Evolutionary conservation across 2,797 vertebrate species (phyloP), one percentile per base, ranked within the genome.

Genomic region (Cossypha niveicapilla): DNA sequence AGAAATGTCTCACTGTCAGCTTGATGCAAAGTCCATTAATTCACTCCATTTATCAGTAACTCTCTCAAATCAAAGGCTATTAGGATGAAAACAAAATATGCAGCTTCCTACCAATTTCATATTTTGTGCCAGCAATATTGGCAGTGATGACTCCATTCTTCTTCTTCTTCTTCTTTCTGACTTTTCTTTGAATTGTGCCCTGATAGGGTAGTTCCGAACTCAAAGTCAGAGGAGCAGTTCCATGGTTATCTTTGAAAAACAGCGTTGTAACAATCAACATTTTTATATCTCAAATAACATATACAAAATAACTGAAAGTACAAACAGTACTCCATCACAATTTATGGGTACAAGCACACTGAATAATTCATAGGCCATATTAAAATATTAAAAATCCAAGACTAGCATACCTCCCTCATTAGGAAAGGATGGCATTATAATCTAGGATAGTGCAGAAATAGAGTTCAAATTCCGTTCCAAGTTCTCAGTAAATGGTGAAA

Each of bases 71-170:
- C 72, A 87, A 60, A 73, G 25, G 34, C 41, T 90, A 68, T 76
- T 56, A 56, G 25, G 35, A 77, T 47, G 37, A 76, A 94, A 96
- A 78, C 8, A 94, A 78, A 86, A 83, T 54, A 87, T 7, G 21
- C 42, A 87, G 56, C 62, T 82, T 97, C 97, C 60, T 99, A 99
- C 99, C 99, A 34, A 99, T 99, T 98, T 99, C 99, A 94, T 99
- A 99, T 98, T 99, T 99, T 86, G 99, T 99, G 96, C 99, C 99
- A 66, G 98, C 97, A 4, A 99, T 98, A 75, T 99, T 99, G 87
- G 99, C 98, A 28, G 98, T 98, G 97, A 99, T 99, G 44, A 96
- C 92, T 89, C 98, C 98, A 96, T 99, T 99, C 97, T 98, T 98
- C 98, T 89, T 47, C 23, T 82, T 44, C 19, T 47, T 89, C 86